Base-by-base conservation (phyloP, 1,140 invertebrate genomes). In the Solenopsis invicta region DNA sequence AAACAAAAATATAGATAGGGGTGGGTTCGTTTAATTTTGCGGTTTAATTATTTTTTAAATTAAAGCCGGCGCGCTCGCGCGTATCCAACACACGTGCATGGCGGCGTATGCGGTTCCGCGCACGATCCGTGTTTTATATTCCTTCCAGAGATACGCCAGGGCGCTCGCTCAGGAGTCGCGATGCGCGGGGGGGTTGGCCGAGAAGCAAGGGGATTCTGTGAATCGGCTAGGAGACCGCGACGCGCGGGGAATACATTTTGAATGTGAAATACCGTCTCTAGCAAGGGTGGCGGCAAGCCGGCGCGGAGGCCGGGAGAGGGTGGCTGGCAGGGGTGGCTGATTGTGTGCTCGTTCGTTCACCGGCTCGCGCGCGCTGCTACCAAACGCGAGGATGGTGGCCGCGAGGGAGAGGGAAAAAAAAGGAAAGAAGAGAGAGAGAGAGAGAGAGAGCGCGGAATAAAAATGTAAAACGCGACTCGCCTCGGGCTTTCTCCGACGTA, bases 21-120 rank as follows among this genome's bases (percentile, higher is more conserved):
- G 13, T 24, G n/a, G 87, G 87, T 62, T 82, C 87, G 90, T 92
- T 93, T 93, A 93, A 94, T 93, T 93, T 93, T 90, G 93, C 90
- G 88, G 88, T 93, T 93, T 93, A 93, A 94, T 94, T 94, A 93
- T 94, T 94, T 94, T 94, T 93, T 93, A 93, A 94, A 94, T 94
- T 93, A 94, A 94, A 93, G 61, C 61, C 88, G 72, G 54, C 67
- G 37, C 37, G 52, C 54, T 12, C 54, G 29, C 24, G 18, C 61
- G 12, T 21, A 64, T 29, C 29, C 12, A 16, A 52, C 48, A 56
- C 13, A 54, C 50, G 71, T 34, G n/a, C 41, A 16, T n/a, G 6
- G 21, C 72, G 12, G 1, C 62, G 29, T 64, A 48, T 69, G 37
- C 77, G 41, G 80, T 82, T 52, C 29, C 78, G 48, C 72, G 76